Percentiles rank a stretch among this genome's conserved stretches.
Conservation (phyloP, 2,797 vertebrate genomes). For the Avahi laniger region DNA sequence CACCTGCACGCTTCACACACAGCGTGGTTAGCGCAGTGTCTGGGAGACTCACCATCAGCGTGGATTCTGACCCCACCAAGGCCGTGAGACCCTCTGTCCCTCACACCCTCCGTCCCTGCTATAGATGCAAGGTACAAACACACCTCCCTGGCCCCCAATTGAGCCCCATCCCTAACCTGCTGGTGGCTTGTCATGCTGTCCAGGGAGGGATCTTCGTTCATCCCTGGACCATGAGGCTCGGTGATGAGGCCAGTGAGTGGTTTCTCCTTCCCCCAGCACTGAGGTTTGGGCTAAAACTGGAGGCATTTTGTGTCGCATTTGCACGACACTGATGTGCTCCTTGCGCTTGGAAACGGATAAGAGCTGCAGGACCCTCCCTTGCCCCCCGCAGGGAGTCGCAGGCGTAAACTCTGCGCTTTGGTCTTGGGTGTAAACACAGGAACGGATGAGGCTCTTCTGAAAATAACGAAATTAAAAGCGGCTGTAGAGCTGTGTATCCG, state of each 20-base stretch:
- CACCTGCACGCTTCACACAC: background rate
- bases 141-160: fast-evolving
- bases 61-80: background rate
- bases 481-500: fast-evolving
- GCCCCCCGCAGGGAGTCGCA: too few species aligned
- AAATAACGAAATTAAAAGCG: background rate
- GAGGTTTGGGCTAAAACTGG: background rate
- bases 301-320: background rate
- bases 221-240: background rate
- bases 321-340: fast-evolving
- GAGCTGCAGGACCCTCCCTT: background rate
- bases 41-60: fast-evolving
- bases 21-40: fast-evolving
- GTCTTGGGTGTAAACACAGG: background rate
- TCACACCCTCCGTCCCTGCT: background rate
- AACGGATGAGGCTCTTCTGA: background rate
- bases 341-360: background rate
- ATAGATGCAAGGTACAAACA: background rate
- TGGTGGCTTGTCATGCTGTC: background rate
- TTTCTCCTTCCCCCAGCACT: fast-evolving
- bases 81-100: background rate
- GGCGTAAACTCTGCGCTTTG: background rate
- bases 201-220: background rate
- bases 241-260: too few species aligned
- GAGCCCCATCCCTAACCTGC: too few species aligned